A percentile compares a stretch with the other conserved stretches of the same genome.
These are phyloP conservation scores for Oscheius sp. DNA, from an alignment of 2,888 invertebrate genomes.

Conservation along the genomic window DNA sequence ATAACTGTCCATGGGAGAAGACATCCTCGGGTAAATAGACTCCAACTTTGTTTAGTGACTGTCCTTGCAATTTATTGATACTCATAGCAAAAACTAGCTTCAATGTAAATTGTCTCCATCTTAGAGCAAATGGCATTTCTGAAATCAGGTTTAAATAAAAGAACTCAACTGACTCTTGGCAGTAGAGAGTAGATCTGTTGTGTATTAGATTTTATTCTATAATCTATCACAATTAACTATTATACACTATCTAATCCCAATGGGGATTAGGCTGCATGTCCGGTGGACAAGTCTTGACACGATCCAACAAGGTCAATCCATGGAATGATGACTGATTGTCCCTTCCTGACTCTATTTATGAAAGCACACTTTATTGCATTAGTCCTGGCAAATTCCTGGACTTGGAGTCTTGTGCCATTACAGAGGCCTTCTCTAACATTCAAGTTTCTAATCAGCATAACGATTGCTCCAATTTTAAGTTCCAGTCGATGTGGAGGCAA, in stretches of 20 bases:
- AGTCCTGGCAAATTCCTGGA: neutral
- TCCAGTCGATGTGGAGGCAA: conserved; percentile 26
- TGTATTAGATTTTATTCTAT: conserved; percentile 1
- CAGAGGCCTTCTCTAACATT: neutral
- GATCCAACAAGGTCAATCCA: neutral
- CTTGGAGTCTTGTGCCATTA: conserved; percentile 5
- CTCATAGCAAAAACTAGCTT: conserved; percentile 63
- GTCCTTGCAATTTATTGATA: conserved; percentile 69
- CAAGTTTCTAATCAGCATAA: conserved; percentile 4
- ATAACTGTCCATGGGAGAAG: conserved; percentile 66
- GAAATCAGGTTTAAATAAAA: too few species aligned
- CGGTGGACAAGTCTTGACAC: too few species aligned
- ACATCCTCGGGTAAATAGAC: conserved; percentile 33
- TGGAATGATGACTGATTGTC: conserved; percentile 6
- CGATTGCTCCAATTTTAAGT: neutral
- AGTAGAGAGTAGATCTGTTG: too few species aligned
- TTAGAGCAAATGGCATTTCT: conserved; percentile 1
- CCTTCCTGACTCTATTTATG: conserved; percentile 6
- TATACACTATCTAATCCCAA: too few species aligned
- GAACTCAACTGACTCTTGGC: too few species aligned
- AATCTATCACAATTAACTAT: too few species aligned
- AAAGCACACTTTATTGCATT: conserved; percentile 1
- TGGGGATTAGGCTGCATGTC: too few species aligned
- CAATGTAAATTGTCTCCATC: conserved; percentile 7
- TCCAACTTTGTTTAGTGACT: conserved; percentile 42